Conservation (phyloP, 2,888 invertebrate genomes). For the Tetrapedia diversipes region DNA sequence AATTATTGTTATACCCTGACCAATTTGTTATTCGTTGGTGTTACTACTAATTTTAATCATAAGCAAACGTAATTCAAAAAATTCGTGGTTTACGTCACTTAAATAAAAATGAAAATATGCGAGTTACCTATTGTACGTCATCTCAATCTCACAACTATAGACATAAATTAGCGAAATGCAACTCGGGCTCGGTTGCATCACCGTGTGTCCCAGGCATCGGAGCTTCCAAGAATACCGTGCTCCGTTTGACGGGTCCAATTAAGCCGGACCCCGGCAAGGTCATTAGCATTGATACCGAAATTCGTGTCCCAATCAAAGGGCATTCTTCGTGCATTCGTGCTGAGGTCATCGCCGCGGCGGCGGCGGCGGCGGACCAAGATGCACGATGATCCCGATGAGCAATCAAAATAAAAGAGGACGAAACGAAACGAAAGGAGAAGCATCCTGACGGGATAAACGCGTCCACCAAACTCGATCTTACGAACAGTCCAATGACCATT, state of each 20-base stretch:
- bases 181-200: constrained; percentile 12
- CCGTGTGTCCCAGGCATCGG: constrained; percentile 9
- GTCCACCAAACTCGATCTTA: neutral
- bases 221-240: constrained; percentile 36
- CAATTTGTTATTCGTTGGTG: too few species aligned
- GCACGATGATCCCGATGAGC: constrained; percentile 12
- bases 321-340: constrained; percentile 73
- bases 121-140: too few species aligned
- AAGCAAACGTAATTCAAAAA: too few species aligned
- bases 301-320: constrained; percentile 74
- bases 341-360: constrained; percentile 67
- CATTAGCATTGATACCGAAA: constrained; percentile 72
- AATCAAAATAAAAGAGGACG: neutral
- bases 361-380: neutral
- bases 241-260: constrained; percentile 70
- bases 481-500: neutral
- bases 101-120: too few species aligned
- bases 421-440: neutral
- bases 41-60: too few species aligned
- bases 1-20: too few species aligned
- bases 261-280: constrained; percentile 67
- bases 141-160: too few species aligned
- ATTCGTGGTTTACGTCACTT: too few species aligned
- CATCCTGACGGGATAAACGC: too few species aligned
- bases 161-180: constrained; percentile 8